Evolutionary conservation across 2,888 invertebrate species (phyloP).

Genomic region (Dynastes grantii): DNA sequence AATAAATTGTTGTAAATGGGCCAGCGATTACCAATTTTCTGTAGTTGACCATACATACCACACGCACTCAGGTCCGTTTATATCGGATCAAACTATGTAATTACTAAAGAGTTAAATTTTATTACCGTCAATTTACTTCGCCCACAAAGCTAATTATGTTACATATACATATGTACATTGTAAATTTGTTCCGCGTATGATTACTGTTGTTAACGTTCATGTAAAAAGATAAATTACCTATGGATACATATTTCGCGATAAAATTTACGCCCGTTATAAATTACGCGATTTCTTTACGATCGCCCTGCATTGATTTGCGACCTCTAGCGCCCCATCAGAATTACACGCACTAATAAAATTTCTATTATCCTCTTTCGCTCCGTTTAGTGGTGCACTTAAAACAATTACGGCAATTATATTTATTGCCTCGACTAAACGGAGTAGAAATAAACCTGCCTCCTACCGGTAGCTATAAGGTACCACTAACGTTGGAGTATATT

Average conservation of each 20-base stretch:
- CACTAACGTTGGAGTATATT: constrained; percentile 19
- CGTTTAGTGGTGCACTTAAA: constrained; percentile 31
- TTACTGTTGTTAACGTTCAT: not conserved
- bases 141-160: too few relatives aligned
- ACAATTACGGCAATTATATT: constrained; percentile 41
- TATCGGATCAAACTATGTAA: not conserved
- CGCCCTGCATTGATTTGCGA: constrained; percentile 8
- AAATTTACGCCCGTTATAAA: not conserved
- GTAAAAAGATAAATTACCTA: constrained; percentile 15
- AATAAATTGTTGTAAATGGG: too few relatives aligned
- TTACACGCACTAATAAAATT: constrained; percentile 41
- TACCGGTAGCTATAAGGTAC: not conserved
- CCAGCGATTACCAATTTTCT: too few relatives aligned
- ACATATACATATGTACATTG: too few relatives aligned
- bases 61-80: not conserved
- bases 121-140: too few relatives aligned
- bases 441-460: not conserved
- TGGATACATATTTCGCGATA: not conserved
- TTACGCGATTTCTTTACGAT: constrained; percentile 28
- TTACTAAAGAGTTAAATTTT: too few relatives aligned
- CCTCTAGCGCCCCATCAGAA: not conserved
- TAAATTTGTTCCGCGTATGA: not conserved
- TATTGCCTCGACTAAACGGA: constrained; percentile 18
- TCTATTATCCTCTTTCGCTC: constrained; percentile 28
- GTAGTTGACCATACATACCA: too few relatives aligned